Evolutionary conservation across 2,888 invertebrate genomes (phyloP), one percentile per base, ranked within the genome.

Genomic region (Tipula vernalis): DNA sequence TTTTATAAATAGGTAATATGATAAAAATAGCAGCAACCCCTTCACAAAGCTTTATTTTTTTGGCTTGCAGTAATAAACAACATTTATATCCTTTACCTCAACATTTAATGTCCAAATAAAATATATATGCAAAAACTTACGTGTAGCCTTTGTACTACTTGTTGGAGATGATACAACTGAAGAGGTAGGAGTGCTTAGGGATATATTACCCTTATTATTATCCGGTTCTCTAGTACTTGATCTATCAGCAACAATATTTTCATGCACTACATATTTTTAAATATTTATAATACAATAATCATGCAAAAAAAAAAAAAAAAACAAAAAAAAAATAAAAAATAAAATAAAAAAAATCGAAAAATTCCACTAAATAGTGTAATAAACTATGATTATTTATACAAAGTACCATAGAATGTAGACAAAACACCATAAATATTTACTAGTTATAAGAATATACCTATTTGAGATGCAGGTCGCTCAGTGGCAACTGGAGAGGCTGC

Each of bases 381-480:
- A 39, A 39, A 39, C 6, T 39, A 39, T 6, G 39, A 71, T 10
- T 10, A 28, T 71, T 71, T 18, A 18, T 28, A 4, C 18, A 71
- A 71, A 71, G 71, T 71, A 71, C 71, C 71, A 71, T 28, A 71
- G 71, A 71, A 71, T 71, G 71, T 71, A 71, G 71, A 71, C 71
- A 71, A 71, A 71, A 71, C 71, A 71, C 71, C 71, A 71, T 71
- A 28, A 28, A 71, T 71, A 71, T 71, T 71, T 71, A 71, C 71
- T 71, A 71, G 28, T 15, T 51, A 51, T 51, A 71, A 51, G 13
- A 13, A 10, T 71, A 71, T 89, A 89, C 89, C 89, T 89, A 88
- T 88, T 88, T 89, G 89, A 86, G 89, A 88, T 87, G 88, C 87
- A 87, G 89, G 88, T 88, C 89, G 88, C 88, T 89, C 89, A 51